Evolutionary conservation across 2,797 vertebrate genomes (phyloP).

Genomic region (Alca torda): DNA sequence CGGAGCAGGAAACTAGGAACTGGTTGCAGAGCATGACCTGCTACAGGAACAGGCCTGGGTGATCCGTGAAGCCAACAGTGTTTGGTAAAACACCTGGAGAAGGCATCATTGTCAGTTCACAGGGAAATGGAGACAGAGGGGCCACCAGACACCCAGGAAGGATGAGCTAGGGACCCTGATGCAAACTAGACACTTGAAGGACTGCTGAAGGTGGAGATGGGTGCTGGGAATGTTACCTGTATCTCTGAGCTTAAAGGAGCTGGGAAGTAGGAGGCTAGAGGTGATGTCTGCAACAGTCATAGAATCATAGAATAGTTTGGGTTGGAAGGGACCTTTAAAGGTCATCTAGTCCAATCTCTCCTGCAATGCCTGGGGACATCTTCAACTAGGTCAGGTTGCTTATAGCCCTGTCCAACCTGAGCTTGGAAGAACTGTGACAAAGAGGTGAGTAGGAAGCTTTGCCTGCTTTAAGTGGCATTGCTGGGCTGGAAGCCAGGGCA

Average conservation of each 20-base stretch:
- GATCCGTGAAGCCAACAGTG: fast-evolving
- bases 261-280: neutral
- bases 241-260: neutral
- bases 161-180: neutral
- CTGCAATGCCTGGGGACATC: neutral
- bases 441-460: neutral
- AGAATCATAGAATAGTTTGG: neutral
- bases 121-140: neutral
- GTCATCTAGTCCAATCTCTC: neutral
- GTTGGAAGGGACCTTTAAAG: neutral
- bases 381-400: neutral
- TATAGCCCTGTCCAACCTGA: neutral
- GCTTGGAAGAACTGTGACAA: neutral
- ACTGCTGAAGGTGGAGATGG: neutral
- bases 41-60: neutral
- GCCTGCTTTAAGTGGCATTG: neutral
- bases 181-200: neutral
- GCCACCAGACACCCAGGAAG: neutral
- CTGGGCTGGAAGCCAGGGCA: neutral
- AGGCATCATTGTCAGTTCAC: neutral
- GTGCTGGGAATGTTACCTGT: neutral
- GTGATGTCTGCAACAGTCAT: neutral
- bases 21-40: neutral
- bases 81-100: neutral
- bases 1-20: neutral